Evolutionary conservation across 2,888 invertebrate species (phyloP), one percentile per base, ranked within the genome.

Genomic region (Mythimna ferrago): DNA sequence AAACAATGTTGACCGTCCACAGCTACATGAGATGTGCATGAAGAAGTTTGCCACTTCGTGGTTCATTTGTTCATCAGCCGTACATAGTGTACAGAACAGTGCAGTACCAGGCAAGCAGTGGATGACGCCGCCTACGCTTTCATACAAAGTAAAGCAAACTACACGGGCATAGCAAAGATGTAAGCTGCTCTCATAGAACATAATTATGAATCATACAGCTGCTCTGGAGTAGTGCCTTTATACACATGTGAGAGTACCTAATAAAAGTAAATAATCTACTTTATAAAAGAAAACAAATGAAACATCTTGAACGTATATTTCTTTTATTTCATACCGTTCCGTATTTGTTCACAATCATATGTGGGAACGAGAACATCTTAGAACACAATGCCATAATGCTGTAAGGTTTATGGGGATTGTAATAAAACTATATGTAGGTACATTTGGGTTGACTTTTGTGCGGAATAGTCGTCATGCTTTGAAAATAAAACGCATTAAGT

Each of bases 331-430:
- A 26, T 26, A 62, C 48, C 11, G 1, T 35, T 35, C 53, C 21
- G 14, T 63, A 9, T 6, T 61, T 64, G 26, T 74, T 21, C 32
- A 57, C 48, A 57, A 56, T n/a, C 16, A 21, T 26, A 38, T 56
- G 16, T 16, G 6, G 11, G 64, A 10, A 38, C 56, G 14, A 51
- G 3, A 9, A 2, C 11, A 48, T 35, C 3, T 66, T 4, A 9
- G 32, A 19, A 21, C 51, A 57, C 35, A 56, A 72, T 54, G 32
- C n/a, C 35, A 38, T 41, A 32, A 10, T n/a, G 7, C 21, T 0
- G 21, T 64, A 7, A 19, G n/a, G 26, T 73, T 19, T 58, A 51
- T 57, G 19, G 21, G 26, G 6, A 51, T 16, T 38, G 14, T 14
- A 38, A 26, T 48, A 38, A 57, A 48, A 19, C 19, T 9, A 10